A percentile compares a stretch with the other conserved stretches of the same genome.
phyloP scores from a whole-genome alignment of 2,113 vertebrate genomes.

The Cygnus buccinator region DNA sequence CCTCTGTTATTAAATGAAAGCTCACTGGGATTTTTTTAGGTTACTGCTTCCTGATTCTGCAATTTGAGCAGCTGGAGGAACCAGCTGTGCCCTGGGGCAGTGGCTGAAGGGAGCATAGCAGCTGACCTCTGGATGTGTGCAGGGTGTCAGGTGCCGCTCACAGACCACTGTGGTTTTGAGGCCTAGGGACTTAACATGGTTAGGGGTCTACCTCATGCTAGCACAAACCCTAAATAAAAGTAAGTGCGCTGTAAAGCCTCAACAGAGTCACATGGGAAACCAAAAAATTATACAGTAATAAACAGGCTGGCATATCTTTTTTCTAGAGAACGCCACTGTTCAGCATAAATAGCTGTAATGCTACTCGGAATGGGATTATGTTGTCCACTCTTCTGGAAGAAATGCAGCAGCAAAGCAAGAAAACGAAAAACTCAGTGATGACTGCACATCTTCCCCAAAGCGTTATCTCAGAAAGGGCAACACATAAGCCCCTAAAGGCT shows the following conservation, averaged over 20 bases:
- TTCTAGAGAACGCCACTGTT: neutral
- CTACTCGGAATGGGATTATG: neutral
- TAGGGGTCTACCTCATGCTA: neutral
- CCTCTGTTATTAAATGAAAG: neutral
- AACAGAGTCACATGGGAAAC: neutral
- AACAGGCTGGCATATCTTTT: neutral
- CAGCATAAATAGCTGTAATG: neutral
- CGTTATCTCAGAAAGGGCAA: neutral
- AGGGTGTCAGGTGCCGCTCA: neutral
- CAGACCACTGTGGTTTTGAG: neutral
- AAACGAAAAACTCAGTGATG: neutral
- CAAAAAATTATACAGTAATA: neutral
- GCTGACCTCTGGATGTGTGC: neutral
- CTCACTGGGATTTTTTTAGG: neutral
- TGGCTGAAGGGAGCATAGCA: fast-evolving
- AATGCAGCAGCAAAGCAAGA: neutral
- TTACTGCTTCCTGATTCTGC: neutral
- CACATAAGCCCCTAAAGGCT: too few species aligned
- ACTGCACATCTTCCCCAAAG: fast-evolving
- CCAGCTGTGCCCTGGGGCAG: neutral
- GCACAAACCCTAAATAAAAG: neutral
- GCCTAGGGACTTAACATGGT: neutral
- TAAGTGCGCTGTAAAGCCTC: neutral
- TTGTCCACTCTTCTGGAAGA: neutral
- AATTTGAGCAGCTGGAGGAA: neutral